phyloP scores from a whole-genome alignment of 2,113 vertebrate species.

The Aythya baeri region DNA sequence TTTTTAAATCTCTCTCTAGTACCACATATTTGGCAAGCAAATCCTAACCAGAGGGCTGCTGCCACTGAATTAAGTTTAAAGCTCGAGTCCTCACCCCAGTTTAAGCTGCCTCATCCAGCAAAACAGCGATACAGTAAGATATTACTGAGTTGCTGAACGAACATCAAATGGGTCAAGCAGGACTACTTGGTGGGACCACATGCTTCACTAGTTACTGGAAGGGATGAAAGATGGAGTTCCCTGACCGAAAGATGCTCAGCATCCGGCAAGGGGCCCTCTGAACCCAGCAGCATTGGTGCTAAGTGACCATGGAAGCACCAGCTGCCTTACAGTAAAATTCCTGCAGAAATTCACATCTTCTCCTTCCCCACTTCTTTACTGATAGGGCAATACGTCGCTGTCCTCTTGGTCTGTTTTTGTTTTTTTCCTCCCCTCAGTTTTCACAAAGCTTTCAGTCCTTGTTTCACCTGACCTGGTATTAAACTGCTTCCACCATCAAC shows the following conservation, averaged over 20 bases:
- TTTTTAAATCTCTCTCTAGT: not conserved
- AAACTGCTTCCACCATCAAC: not conserved
- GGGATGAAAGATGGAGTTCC: not conserved
- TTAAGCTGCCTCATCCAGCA: not conserved
- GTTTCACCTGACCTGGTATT: not conserved
- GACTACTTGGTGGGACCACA: not conserved
- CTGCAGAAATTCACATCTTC: not conserved
- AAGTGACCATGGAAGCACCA: not conserved
- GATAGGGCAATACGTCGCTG: fast-evolving
- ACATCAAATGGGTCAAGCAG: not conserved
- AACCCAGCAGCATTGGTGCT: not conserved
- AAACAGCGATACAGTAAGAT: not conserved
- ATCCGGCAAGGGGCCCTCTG: not conserved
- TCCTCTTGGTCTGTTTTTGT: not conserved
- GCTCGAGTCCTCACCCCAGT: not conserved
- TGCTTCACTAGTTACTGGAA: not conserved
- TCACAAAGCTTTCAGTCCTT: not conserved
- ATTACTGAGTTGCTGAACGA: not conserved
- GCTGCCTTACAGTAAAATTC: not conserved
- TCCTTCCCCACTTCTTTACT: fast-evolving
- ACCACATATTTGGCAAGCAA: not conserved
- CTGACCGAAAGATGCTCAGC: fast-evolving
- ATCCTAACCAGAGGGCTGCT: not conserved
- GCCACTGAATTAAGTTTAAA: not conserved
- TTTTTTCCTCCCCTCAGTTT: not conserved